A percentile compares a stretch with the other conserved stretches of the same genome.
Conservation (phyloP, 2,888 invertebrate genomes). For the Pimpla rufipes region DNA sequence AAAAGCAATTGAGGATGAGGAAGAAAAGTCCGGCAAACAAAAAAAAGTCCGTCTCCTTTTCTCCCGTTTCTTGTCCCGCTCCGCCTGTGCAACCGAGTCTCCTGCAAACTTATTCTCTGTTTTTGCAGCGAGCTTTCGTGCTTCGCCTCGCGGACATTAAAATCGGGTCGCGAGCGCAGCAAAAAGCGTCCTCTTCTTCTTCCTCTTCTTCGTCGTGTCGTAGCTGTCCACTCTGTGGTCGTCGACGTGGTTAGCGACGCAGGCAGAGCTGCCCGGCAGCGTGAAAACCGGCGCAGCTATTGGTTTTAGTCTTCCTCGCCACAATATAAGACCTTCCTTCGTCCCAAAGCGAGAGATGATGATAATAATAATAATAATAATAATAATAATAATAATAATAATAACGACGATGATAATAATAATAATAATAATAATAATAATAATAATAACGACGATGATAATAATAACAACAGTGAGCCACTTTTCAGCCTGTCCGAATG, state of each 20-base stretch:
- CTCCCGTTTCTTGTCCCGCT: constrained; percentile 9
- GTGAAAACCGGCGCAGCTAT: constrained; percentile 39
- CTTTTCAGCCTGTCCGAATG: constrained; percentile 64
- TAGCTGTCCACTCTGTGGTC: constrained; percentile 45
- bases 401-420: too few species aligned
- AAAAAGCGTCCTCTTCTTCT: constrained; percentile 38
- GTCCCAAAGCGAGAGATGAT: neutral
- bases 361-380: neutral
- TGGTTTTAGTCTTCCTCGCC: constrained; percentile 19
- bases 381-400: neutral
- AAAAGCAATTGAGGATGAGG: constrained; percentile 42
- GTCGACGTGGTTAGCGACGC: constrained; percentile 51
- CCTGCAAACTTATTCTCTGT: constrained; percentile 10
- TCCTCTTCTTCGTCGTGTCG: constrained; percentile 26
- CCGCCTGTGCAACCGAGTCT: neutral
- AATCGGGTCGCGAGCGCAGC: constrained; percentile 47
- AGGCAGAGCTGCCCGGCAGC: constrained; percentile 15
- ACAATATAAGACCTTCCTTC: constrained; percentile 23
- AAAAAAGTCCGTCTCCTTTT: constrained; percentile 2
- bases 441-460: neutral
- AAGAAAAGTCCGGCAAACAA: constrained; percentile 35
- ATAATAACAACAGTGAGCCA: constrained; percentile 67
- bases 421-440: neutral
- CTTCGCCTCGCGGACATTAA: constrained; percentile 37
- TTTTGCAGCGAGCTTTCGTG: constrained; percentile 45